Conservation (phyloP, 2,113 vertebrate species). For the Crotalus horridus region DNA sequence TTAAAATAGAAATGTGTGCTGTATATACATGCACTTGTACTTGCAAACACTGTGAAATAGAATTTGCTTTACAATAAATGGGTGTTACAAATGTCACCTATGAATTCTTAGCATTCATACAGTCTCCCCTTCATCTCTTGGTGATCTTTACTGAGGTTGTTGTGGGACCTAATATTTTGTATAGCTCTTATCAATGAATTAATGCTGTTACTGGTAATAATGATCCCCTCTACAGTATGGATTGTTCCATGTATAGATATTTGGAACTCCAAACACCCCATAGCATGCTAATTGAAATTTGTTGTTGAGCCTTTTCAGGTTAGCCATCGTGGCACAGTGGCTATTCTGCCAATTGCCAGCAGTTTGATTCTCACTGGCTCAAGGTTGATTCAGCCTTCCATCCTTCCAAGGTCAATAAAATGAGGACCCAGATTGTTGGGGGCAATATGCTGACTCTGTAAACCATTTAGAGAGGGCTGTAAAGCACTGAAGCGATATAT, state of each 20-base stretch:
- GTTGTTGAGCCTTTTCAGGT: conserved; percentile 27
- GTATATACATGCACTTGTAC: not conserved
- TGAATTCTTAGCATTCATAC: not conserved
- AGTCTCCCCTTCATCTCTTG: not conserved
- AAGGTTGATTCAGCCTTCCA: not conserved
- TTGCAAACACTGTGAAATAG: not conserved
- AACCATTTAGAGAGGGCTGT: not conserved
- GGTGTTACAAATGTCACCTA: not conserved
- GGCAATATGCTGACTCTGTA: not conserved
- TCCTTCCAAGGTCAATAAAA: not conserved
- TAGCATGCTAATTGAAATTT: conserved; percentile 17
- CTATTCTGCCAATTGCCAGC: not conserved
- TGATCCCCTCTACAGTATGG: not conserved
- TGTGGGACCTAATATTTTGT: not conserved
- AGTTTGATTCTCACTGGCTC: not conserved
- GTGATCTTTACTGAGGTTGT: not conserved
- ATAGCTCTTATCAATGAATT: not conserved
- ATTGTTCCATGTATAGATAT: not conserved
- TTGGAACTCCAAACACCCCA: not conserved
- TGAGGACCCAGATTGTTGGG: not conserved
- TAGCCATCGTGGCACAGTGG: not conserved
- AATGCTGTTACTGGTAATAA: not conserved
- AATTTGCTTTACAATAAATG: not conserved
- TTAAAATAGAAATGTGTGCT: not conserved
- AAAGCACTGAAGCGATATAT: not conserved